A percentile compares a stretch with the other conserved stretches of the same genome.
Conservation (phyloP, 2,797 vertebrate species). For the Tympanoctomys barrerae region DNA sequence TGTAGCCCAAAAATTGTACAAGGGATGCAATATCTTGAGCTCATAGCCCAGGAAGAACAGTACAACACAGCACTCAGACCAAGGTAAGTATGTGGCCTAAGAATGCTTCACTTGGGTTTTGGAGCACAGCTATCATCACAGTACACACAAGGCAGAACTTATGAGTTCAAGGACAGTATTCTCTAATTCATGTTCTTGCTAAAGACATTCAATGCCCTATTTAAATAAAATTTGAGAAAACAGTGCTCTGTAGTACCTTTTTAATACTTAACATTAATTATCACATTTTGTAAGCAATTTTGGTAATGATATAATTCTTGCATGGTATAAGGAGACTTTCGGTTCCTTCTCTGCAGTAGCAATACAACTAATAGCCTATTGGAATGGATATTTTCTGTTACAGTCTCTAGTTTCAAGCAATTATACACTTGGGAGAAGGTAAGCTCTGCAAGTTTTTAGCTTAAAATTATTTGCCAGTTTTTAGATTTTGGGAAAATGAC, state of each 20-base stretch:
- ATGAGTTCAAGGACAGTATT: background rate
- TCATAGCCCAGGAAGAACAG: background rate
- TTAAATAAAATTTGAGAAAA: conserved; percentile 27
- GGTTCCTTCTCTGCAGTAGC: background rate
- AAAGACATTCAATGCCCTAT: background rate
- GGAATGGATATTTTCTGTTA: conserved; percentile 5
- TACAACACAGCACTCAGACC: background rate
- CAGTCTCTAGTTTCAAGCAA: background rate
- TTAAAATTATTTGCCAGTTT: conserved; percentile 8
- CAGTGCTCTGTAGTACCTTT: background rate
- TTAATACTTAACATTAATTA: background rate
- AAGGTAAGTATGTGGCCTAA: background rate
- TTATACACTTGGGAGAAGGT: background rate
- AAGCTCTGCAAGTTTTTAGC: background rate
- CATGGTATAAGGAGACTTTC: background rate
- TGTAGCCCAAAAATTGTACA: background rate
- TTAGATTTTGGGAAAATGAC: background rate
- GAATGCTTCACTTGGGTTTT: background rate
- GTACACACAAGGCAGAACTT: background rate
- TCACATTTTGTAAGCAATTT: background rate
- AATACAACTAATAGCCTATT: background rate
- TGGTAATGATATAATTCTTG: background rate
- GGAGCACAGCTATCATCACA: background rate
- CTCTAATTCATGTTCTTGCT: background rate
- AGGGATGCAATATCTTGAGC: background rate